phyloP scores from a whole-genome alignment of 1,140 invertebrate species.

The Carcinoscorpius rotundicauda region DNA sequence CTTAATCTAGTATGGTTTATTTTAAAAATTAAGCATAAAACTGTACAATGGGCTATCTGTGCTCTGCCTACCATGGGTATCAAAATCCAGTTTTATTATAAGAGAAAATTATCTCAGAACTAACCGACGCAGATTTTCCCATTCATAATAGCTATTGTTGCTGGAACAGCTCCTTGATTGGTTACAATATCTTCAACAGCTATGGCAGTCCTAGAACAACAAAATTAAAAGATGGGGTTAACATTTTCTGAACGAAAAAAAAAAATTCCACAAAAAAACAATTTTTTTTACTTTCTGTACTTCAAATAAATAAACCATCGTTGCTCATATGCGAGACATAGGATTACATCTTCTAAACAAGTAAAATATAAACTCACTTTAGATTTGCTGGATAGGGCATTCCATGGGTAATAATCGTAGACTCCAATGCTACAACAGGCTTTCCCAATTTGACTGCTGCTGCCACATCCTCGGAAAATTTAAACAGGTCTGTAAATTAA shows the following conservation, averaged over 20 bases:
- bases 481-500: conserved; percentile 9
- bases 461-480: conserved; percentile 31
- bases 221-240: not conserved
- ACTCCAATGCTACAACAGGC: conserved; percentile 88
- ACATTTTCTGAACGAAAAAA: not conserved
- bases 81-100: not conserved
- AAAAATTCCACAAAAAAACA: not conserved
- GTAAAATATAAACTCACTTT: conserved; percentile 33
- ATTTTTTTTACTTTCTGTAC: not conserved
- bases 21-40: no score
- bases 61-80: not conserved
- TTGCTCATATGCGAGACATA: no score
- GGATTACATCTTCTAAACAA: no score
- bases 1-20: no score
- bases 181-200: conserved; percentile 64
- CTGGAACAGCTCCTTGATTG: conserved; percentile 69
- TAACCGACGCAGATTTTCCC: conserved; percentile 70
- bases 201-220: conserved; percentile 50
- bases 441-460: conserved; percentile 41
- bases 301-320: no score
- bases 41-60: no score
- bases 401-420: conserved; percentile 95
- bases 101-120: conserved; percentile 6
- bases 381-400: conserved; percentile 92
- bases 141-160: conserved; percentile 78